Percentiles rank a stretch among this genome's conserved stretches.
Conservation (phyloP, 2,113 vertebrate genomes). For the Dascyllus trimaculatus region DNA sequence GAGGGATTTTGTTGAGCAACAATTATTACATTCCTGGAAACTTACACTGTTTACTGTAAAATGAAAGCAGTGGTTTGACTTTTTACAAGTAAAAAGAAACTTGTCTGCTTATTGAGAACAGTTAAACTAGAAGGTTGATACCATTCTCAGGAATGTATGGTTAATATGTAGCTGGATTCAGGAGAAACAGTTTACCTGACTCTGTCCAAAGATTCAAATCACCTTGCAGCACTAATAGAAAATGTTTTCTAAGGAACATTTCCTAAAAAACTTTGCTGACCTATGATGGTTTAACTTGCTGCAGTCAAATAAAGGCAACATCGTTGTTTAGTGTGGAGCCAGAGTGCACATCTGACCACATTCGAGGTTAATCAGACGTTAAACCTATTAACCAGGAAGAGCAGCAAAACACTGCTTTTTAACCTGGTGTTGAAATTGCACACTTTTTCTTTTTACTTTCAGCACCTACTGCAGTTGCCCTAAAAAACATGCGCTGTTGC, state of each 20-base stretch:
- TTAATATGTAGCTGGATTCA: too few species aligned
- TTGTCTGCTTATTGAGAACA: too few species aligned
- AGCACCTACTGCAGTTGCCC: too few species aligned
- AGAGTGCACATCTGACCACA: not conserved
- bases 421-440: too few species aligned
- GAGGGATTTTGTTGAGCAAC: not conserved
- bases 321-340: not conserved
- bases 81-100: too few species aligned
- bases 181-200: too few species aligned
- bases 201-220: too few species aligned
- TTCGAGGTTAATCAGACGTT: not conserved
- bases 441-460: too few species aligned
- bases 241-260: not conserved
- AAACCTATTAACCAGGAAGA: too few species aligned
- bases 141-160: too few species aligned
- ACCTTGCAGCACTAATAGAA: not conserved
- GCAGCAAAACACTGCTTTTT: not conserved
- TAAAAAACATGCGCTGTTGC: too few species aligned
- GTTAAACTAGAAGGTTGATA: too few species aligned
- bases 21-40: not conserved
- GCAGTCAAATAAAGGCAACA: not conserved
- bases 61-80: not conserved
- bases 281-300: not conserved
- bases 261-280: not conserved
- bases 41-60: not conserved